These are phyloP conservation scores for Diplazon laetatorius DNA, from an alignment of 2,888 invertebrate genomes.

Conservation along the genomic window DNA sequence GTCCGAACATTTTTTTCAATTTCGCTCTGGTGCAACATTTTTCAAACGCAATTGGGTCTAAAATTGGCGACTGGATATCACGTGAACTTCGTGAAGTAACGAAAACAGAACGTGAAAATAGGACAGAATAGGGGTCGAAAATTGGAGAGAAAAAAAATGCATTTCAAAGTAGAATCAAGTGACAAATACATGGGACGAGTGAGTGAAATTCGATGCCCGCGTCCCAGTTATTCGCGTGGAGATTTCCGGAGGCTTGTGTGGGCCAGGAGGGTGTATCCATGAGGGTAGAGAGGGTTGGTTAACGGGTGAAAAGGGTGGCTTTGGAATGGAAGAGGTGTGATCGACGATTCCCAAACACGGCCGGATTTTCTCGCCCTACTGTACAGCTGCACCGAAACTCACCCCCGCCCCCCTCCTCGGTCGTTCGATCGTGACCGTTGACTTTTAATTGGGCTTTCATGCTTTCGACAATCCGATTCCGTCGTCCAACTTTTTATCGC, in stretches of 20 bases:
- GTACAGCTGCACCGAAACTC: neutral
- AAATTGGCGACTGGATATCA: conserved; percentile 7
- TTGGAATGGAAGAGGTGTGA: conserved; percentile 7
- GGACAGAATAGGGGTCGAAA: neutral
- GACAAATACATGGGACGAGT: conserved; percentile 7
- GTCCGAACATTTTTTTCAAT: conserved; percentile 12
- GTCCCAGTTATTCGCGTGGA: conserved; percentile 44
- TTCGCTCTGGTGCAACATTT: neutral
- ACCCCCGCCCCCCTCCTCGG: neutral
- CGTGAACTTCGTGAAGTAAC: neutral
- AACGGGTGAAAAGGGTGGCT: conserved; percentile 17
- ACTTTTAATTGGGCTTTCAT: neutral
- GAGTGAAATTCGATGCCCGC: conserved; percentile 20
- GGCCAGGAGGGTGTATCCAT: conserved; percentile 17
- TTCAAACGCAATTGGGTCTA: conserved; percentile 13
- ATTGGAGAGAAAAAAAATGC: too few relatives aligned
- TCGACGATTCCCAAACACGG: neutral
- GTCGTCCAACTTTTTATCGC: conserved; percentile 7
- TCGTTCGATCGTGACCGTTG: neutral
- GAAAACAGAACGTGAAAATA: neutral
- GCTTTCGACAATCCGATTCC: conserved; percentile 8
- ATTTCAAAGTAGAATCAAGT: conserved; percentile 30
- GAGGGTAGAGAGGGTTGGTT: neutral
- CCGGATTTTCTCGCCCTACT: neutral
- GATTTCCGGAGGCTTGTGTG: conserved; percentile 13